Evolutionary conservation across 2,888 invertebrate genomes (phyloP).

Genomic region (Polymixis lichenea): DNA sequence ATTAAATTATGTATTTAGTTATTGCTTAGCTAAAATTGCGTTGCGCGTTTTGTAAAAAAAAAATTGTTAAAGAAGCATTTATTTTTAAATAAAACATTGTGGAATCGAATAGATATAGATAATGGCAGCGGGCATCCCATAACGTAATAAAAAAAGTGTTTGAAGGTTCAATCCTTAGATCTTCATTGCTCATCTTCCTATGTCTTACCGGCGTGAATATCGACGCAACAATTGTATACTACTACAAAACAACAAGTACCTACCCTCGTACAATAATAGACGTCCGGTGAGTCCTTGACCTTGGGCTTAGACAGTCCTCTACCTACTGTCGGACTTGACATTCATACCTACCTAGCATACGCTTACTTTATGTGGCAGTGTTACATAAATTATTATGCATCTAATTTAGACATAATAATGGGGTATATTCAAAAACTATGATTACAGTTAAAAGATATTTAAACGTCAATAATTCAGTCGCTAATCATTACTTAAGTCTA

Average conservation of each 20-base stretch:
- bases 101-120: too few species aligned
- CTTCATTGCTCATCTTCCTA: background rate
- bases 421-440: too few species aligned
- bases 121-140: too few species aligned
- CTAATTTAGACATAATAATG: too few species aligned
- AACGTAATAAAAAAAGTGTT: background rate
- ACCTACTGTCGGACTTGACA: conserved; percentile 9
- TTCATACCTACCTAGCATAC: background rate
- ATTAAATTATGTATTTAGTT: too few species aligned
- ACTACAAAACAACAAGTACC: background rate
- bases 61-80: too few species aligned
- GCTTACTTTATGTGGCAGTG: background rate
- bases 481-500: too few species aligned
- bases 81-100: too few species aligned
- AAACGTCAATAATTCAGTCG: too few species aligned
- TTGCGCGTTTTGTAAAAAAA: too few species aligned
- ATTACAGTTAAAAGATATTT: too few species aligned
- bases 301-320: background rate
- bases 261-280: conserved; percentile 30
- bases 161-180: background rate
- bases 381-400: background rate
- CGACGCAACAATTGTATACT: conserved; percentile 38
- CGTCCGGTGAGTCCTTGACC: conserved; percentile 43
- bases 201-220: background rate
- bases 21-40: too few species aligned